Evolutionary conservation across 2,888 invertebrate genomes (phyloP), one percentile per base, ranked within the genome.

Genomic region (Eupeodes latifasciatus): DNA sequence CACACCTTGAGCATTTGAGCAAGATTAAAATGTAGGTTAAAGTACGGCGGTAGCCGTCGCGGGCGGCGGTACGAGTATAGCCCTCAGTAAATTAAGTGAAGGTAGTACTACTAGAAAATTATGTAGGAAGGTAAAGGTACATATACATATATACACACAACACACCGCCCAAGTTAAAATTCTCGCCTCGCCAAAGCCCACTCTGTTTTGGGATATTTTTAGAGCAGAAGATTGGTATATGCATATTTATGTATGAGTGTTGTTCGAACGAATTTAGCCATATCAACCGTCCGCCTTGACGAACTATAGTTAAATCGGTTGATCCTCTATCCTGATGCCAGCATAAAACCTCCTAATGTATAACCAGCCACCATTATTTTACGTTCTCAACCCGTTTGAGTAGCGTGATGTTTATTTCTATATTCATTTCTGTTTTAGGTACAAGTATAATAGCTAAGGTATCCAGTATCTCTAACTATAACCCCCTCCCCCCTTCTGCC

Each of bases 21-120:
- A 4, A 36, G 55, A 12, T 67, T 61, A 40, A 64, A 84, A 88
- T 77, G 80, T 88, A 77, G 85, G 88, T 85, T 88, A 88, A 84
- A 88, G 87, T 81, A 88, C 84, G 69, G 69, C 81, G 69, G 77
- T 69, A 61, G 19, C 19, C 19, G n/a, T n/a, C n/a, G n/a, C n/a
- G n/a, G 19, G 76, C 80, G 76, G 27, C 27, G 27, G 27, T 27
- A 27, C 27, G 27, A 3, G 27, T 27, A 27, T 16, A 61, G 40
- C 62, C n/a, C 6, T 12, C 40, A 27, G n/a, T 40, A 44, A 69
- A 36, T 69, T 36, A 40, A 81, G 47, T 66, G 53, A 51, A 75
- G 51, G 80, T 81, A 87, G 76, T 40, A 4, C 27, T 27, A 27
- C 27, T 84, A 51, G 76, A 75, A 83, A 79, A 79, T 75, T 82